Conservation (phyloP, 1,140 invertebrate genomes). For the Leptestheria dahalacensis region DNA sequence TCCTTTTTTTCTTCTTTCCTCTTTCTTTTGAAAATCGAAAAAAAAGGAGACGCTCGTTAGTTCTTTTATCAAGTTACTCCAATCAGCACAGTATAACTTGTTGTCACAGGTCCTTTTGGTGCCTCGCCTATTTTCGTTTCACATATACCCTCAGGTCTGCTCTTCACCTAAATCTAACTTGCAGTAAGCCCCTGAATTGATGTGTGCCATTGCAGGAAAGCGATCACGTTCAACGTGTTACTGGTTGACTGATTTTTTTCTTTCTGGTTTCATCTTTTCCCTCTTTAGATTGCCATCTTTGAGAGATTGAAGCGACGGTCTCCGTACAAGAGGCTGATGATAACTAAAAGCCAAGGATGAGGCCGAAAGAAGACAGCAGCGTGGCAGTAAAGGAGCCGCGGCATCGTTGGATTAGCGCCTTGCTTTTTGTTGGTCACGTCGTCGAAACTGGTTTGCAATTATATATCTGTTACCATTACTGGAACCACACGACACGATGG, state of each 20-base stretch:
- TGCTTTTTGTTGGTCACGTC: conserved; percentile 11
- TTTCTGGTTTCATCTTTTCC: no score
- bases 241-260: no score
- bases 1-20: no score
- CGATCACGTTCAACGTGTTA: no score
- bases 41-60: not conserved
- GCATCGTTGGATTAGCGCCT: conserved; percentile 9
- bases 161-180: no score
- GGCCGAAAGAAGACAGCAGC: not conserved
- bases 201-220: no score
- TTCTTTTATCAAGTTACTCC: not conserved
- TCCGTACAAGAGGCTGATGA: no score
- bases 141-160: not conserved
- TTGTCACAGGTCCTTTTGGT: not conserved
- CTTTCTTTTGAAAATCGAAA: no score
- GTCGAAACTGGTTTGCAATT: conserved; percentile 15
- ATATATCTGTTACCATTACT: conserved; percentile 15
- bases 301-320: no score
- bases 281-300: no score
- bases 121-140: not conserved
- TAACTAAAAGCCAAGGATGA: not conserved
- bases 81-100: not conserved
- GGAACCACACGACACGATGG: conserved; percentile 8
- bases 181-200: no score
- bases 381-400: not conserved